Evolutionary conservation across 2,113 vertebrate genomes (phyloP).

Genomic region (Cyanoramphus novaezelandiae): DNA sequence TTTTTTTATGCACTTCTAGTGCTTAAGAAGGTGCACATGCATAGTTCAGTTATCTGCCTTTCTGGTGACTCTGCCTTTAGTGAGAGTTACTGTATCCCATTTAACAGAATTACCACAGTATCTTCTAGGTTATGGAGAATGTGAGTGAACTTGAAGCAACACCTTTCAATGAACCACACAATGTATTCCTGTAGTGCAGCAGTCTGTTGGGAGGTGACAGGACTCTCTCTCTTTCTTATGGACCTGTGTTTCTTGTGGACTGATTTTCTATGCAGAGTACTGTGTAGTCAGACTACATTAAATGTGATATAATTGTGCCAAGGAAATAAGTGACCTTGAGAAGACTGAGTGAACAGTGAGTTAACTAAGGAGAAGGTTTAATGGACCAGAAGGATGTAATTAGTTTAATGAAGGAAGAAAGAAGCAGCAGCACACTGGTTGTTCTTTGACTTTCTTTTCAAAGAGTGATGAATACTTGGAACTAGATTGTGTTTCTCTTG

Average conservation of each 20-base stretch:
- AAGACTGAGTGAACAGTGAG: not conserved
- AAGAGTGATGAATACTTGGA: not conserved
- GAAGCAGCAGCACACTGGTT: not conserved
- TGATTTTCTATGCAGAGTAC: not conserved
- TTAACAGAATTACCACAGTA: not conserved
- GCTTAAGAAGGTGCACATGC: not conserved
- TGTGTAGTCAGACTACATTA: not conserved
- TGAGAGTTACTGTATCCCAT: not conserved
- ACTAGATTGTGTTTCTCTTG: not conserved
- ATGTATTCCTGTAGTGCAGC: not conserved
- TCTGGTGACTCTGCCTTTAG: not conserved
- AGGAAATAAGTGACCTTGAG: not conserved
- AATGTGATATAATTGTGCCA: not conserved
- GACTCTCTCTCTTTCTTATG: not conserved
- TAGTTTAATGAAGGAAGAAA: conserved; percentile 8
- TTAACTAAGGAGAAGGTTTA: not conserved
- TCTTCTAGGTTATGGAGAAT: not conserved
- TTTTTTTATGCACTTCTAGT: not conserved
- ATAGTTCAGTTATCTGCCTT: not conserved
- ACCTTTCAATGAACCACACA: fast-evolving
- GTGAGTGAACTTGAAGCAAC: not conserved
- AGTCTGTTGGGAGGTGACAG: not conserved
- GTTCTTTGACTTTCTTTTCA: not conserved
- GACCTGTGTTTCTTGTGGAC: not conserved
- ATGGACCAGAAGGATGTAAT: not conserved